Evolutionary conservation across 1,140 invertebrate genomes (phyloP), one percentile per base, ranked within the genome.

Genomic region (Achroia grisella): DNA sequence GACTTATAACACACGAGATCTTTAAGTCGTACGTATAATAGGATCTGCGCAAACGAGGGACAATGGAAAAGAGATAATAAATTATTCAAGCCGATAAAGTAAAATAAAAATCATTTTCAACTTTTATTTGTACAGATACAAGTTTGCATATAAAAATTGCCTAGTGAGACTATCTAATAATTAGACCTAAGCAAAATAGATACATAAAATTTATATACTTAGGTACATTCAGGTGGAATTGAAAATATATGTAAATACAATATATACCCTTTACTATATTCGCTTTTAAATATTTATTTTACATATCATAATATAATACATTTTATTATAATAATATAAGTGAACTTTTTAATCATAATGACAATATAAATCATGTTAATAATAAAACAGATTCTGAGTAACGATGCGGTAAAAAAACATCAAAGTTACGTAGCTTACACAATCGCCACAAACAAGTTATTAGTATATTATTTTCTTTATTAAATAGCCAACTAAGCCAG

Each of bases 71-170:
- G n/a, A n/a, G n/a, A 23, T 3, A 23, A 3, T 23, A 23, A 23
- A 23, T 23, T 23, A 23, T 3, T 23, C 2, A 23, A 6, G 6
- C 6, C 2, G 6, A 23, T 23, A 23, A 23, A 27, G 31, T 42
- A 28, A 45, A 40, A 28, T 17, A 14, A 14, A 14, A 33, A 37
- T 17, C 35, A 37, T 37, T 37, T 37, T 10, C 55, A 59, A 44
- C 59, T 54, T 77, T 79, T 77, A 77, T 77, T 44, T 78, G 55
- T 68, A 79, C 59, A 76, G 67, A 76, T 78, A 78, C 71, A 76
- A 48, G 72, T 67, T 75, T 57, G 65, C 61, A 72, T 79, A 79
- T 72, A 79, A 82, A 78, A 79, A 74, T 77, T 78, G 66, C 77
- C 75, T 76, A 79, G 60, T 73, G 67, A 72, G 60, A 65, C 69